phyloP scores from a whole-genome alignment of 2,797 vertebrate genomes.

The Acanthiza pusilla region DNA sequence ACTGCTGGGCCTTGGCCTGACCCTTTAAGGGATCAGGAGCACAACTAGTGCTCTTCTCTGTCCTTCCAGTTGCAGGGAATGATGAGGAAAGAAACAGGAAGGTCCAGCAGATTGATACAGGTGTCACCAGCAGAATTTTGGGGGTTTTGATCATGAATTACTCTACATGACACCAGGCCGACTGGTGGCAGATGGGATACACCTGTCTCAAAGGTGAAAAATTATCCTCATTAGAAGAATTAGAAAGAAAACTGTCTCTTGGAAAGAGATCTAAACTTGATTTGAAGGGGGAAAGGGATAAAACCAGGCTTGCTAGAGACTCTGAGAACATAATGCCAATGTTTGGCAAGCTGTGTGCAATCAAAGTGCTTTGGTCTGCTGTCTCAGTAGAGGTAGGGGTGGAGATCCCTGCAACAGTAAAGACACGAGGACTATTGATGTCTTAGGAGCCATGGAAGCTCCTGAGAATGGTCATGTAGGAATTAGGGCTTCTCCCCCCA shows the following conservation, averaged over 20 bases:
- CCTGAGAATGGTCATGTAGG: background rate
- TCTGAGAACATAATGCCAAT: background rate
- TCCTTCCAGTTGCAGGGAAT: background rate
- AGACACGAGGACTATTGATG: accelerated
- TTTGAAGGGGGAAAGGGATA: background rate
- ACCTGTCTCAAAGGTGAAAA: background rate
- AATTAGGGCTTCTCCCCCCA: background rate
- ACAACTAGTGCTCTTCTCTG: background rate
- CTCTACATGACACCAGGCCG: no score
- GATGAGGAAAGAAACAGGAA: background rate
- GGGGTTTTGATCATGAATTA: background rate
- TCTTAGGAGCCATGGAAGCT: background rate
- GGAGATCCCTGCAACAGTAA: background rate
- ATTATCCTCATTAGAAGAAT: background rate
- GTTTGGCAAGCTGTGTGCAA: background rate
- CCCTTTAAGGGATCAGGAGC: background rate
- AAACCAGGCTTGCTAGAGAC: background rate
- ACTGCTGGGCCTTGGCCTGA: background rate
- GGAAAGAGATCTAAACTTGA: background rate
- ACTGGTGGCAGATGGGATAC: background rate
- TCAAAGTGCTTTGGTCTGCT: background rate
- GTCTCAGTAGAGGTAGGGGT: background rate
- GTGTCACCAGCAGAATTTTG: background rate
- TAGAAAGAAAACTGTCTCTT: no score
- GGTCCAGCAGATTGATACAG: background rate